Conservation (phyloP, 2,888 invertebrate genomes). For the Papilio gigon region DNA sequence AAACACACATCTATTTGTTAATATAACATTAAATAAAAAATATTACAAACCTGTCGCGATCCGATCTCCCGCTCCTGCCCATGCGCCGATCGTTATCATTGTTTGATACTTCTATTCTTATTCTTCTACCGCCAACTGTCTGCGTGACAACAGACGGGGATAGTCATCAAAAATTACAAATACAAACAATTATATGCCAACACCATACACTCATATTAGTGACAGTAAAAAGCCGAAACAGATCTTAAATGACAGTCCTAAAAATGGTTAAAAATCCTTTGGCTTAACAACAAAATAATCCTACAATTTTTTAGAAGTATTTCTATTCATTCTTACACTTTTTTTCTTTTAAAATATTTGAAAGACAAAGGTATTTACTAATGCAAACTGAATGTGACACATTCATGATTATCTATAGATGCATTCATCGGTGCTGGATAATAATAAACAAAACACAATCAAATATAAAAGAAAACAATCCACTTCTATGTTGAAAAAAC, state of each 20-base stretch:
- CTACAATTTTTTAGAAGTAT: not conserved
- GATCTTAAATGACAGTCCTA: too few species aligned
- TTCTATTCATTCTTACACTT: not conserved
- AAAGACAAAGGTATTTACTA: slow-evolving; percentile 2
- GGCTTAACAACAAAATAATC: too few species aligned
- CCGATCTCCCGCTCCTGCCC: slow-evolving; percentile 71
- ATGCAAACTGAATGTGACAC: not conserved
- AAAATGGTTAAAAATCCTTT: too few species aligned
- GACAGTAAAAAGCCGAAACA: too few species aligned
- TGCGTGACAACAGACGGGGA: slow-evolving; percentile 53
- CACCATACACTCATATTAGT: not conserved
- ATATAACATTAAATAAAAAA: slow-evolving; percentile 12
- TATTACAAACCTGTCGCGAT: slow-evolving; percentile 70
- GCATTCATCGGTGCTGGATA: not conserved
- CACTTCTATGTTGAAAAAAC: not conserved
- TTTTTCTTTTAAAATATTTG: not conserved
- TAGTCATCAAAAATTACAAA: not conserved
- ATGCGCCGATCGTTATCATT: slow-evolving; percentile 87
- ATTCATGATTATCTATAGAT: not conserved
- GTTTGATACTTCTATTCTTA: slow-evolving; percentile 90
- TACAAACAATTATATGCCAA: not conserved
- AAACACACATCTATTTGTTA: not conserved
- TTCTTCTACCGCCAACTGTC: slow-evolving; percentile 88
- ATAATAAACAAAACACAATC: not conserved
- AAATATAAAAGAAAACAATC: not conserved